Conservation (phyloP, 2,888 invertebrate species). For the Aspidiotus destructor region DNA sequence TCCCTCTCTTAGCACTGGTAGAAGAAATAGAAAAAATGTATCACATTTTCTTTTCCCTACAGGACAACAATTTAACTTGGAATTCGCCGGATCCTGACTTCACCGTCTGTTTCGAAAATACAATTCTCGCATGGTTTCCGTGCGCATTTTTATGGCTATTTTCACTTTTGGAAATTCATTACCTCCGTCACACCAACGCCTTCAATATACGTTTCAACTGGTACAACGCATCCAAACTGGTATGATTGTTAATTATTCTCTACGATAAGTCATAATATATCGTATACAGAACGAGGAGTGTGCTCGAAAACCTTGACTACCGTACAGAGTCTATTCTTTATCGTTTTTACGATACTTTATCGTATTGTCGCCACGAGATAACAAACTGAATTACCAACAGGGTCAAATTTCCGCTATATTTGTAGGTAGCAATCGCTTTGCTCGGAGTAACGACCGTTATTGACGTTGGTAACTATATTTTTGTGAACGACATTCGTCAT, state of each 20-base stretch:
- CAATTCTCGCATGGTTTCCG: constrained; percentile 80
- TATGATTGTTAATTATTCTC: constrained; percentile 38
- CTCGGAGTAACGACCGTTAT: constrained; percentile 57
- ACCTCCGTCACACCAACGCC: constrained; percentile 64
- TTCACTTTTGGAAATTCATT: constrained; percentile 63
- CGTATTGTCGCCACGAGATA: neutral
- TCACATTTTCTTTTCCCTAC: constrained; percentile 40
- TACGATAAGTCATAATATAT: too few relatives aligned
- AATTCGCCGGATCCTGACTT: constrained; percentile 74
- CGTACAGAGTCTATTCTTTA: too few relatives aligned
- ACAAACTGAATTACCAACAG: too few relatives aligned
- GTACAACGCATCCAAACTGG: constrained; percentile 61
- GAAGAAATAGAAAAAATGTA: too few relatives aligned
- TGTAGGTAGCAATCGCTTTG: constrained; percentile 47
- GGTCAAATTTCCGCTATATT: constrained; percentile 15
- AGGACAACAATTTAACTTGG: constrained; percentile 73
- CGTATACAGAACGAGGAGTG: too few relatives aligned
- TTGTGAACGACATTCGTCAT: constrained; percentile 24
- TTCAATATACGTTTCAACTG: constrained; percentile 61
- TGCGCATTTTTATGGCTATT: constrained; percentile 73
- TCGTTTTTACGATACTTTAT: neutral
- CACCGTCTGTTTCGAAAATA: constrained; percentile 84
- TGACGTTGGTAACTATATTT: constrained; percentile 49
- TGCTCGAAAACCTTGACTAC: too few relatives aligned
- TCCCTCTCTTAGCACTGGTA: too few relatives aligned